A percentile compares a stretch with the other conserved stretches of the same genome.
phyloP scores from a whole-genome alignment of 2,113 vertebrate species.

The Phalacrocorax brasilianus region DNA sequence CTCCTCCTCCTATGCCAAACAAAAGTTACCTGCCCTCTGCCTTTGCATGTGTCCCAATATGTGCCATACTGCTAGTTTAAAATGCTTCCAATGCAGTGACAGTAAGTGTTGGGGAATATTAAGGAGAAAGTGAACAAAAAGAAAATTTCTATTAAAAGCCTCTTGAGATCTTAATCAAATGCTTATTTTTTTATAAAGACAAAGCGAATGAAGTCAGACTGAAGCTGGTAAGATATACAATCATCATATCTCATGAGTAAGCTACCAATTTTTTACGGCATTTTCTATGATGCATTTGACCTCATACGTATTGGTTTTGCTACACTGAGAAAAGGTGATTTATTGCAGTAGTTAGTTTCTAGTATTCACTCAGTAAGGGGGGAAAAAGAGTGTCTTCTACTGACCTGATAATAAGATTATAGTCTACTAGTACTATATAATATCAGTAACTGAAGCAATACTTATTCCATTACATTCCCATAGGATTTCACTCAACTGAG shows the following conservation, averaged over 20 bases:
- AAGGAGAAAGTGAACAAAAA: not conserved
- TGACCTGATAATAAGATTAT: slow-evolving; percentile 1
- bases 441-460: not conserved
- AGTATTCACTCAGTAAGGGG: not conserved
- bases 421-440: not conserved
- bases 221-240: not conserved
- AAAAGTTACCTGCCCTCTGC: not conserved
- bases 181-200: not conserved
- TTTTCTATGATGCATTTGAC: slow-evolving; percentile 21
- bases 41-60: not conserved
- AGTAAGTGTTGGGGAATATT: not conserved
- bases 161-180: not conserved
- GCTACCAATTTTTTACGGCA: not conserved
- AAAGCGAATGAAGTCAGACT: not conserved
- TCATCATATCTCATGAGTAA: not conserved
- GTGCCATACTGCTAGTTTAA: not conserved
- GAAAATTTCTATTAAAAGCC: not conserved
- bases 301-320: not conserved
- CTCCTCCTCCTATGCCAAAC: not conserved
- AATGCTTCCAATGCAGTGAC: not conserved
- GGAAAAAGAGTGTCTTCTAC: not conserved
- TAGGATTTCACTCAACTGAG: not conserved
- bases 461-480: slow-evolving; percentile 26
- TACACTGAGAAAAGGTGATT: slow-evolving; percentile 45
- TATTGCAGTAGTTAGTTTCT: slow-evolving; percentile 22